Base-by-base conservation (phyloP, 2,113 vertebrate species). In the Lepus timidus region DNA sequence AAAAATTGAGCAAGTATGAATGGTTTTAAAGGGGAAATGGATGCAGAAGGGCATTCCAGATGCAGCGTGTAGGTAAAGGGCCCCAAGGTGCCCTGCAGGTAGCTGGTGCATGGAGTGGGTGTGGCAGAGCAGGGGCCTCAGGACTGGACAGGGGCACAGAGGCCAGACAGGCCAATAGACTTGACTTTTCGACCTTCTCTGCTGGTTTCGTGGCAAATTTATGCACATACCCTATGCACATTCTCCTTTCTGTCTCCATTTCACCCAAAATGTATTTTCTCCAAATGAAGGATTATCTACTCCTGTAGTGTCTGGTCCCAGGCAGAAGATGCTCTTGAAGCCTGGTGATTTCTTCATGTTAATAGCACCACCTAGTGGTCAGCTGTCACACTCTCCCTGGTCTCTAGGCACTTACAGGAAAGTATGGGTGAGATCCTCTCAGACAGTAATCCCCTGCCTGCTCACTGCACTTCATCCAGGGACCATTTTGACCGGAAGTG, bases 321-420 rank as follows among this genome's bases (percentile, higher is more conserved):
- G 4, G 39, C 31, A 67, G 44, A 31, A 25, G 65, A 67, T 20
- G 16, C 13, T 4, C 3, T 44, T 52, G 6, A 12, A 64, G 2
- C 1, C 9, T 6, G 6, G 10, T 1, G 80, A 49, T 58, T 70
- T 87, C 27, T 62, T 65, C 52, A 3, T 23, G 0, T 52, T 36
- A 33, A 78, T 29, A 44, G 2, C 12, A 4, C 96, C 95, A 82
- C 88, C 96, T 95, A 88, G 51, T 85, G 96, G 82, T 68, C 27
- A 0, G 22, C 58, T 4, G 22, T 36, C 80, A 51, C 58, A 36
- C 1, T 49, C 49, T n/a, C 52, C 33, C 25, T 1, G 8, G n/a
- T 51, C 68, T 85, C 67, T 61, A 39, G 12, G 14, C 29, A 44
- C 12, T 0, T 1, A 71, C 33, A 85, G 79, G 70, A 83, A 93